phyloP scores from a whole-genome alignment of 2,888 invertebrate species.

The Drosophila diplacantha region DNA sequence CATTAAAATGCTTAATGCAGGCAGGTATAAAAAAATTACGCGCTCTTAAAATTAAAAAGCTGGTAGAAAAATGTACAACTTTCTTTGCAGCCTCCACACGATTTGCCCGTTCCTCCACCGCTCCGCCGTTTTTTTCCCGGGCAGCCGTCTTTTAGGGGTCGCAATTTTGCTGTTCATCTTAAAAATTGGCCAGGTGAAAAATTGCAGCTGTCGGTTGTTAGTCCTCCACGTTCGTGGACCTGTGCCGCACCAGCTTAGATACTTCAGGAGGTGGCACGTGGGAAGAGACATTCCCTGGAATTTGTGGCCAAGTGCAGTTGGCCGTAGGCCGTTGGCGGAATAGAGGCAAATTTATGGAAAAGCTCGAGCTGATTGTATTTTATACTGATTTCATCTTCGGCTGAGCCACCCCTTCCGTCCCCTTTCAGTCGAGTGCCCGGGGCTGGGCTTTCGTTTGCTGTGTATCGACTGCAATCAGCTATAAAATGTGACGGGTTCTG shows the following conservation, averaged over 20 bases:
- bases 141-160: slow-evolving; percentile 41
- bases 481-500: slow-evolving; percentile 57
- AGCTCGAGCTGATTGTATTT: slow-evolving; percentile 6
- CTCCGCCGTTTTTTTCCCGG: slow-evolving; percentile 5
- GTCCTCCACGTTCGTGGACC: slow-evolving; percentile 33
- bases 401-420: slow-evolving; percentile 5
- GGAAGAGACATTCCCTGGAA: slow-evolving; percentile 15
- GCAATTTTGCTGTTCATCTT: slow-evolving; percentile 68
- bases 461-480: slow-evolving; percentile 65
- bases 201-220: slow-evolving; percentile 74
- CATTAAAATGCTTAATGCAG: slow-evolving; percentile 76
- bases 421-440: slow-evolving; percentile 22
- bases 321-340: slow-evolving; percentile 49
- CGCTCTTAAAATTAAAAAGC: slow-evolving; percentile 54
- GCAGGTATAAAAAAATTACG: slow-evolving; percentile 46
- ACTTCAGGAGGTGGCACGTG: neutral
- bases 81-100: slow-evolving; percentile 31
- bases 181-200: slow-evolving; percentile 76
- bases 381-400: slow-evolving; percentile 25
- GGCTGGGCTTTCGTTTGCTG: slow-evolving; percentile 60
- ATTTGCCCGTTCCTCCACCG: neutral
- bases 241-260: neutral
- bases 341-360: slow-evolving; percentile 19
- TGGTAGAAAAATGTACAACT: slow-evolving; percentile 42
- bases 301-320: slow-evolving; percentile 58